Evolutionary conservation across 30 jellyfish, hydroid and myxozoan genomes (phyloP).

Genomic region (Mastigias papua): DNA sequence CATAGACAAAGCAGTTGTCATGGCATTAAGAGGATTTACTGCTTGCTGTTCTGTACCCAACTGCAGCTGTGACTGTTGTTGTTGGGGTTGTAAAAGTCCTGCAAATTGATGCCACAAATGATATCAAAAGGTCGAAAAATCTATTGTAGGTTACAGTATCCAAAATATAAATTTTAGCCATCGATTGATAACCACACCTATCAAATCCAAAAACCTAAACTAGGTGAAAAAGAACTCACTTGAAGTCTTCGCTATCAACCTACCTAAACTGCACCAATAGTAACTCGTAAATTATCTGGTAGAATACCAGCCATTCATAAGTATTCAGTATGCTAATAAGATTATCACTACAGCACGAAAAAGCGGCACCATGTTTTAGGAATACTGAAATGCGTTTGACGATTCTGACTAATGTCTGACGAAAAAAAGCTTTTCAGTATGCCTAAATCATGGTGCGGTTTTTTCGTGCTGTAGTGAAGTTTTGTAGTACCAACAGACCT

Average conservation of each 20-base stretch:
- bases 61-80: constrained; percentile 60
- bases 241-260: neutral
- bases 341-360: too few relatives aligned
- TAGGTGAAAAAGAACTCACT: neutral
- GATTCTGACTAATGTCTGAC: neutral
- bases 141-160: neutral
- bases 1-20: constrained; percentile 93
- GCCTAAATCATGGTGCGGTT: too few relatives aligned
- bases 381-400: neutral
- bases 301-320: neutral
- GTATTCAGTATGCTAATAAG: neutral
- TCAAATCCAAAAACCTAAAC: neutral
- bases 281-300: neutral
- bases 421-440: neutral
- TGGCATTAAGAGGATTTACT: constrained; percentile 77
- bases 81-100: constrained; percentile 23
- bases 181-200: neutral
- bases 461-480: too few relatives aligned
- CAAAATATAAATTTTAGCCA: neutral
- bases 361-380: too few relatives aligned
- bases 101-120: neutral
- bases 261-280: neutral
- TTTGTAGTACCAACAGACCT: too few relatives aligned
- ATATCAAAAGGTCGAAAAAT: neutral
- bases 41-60: constrained; percentile 70